phyloP scores from a whole-genome alignment of 2,113 vertebrate species.

The Aythya baeri region DNA sequence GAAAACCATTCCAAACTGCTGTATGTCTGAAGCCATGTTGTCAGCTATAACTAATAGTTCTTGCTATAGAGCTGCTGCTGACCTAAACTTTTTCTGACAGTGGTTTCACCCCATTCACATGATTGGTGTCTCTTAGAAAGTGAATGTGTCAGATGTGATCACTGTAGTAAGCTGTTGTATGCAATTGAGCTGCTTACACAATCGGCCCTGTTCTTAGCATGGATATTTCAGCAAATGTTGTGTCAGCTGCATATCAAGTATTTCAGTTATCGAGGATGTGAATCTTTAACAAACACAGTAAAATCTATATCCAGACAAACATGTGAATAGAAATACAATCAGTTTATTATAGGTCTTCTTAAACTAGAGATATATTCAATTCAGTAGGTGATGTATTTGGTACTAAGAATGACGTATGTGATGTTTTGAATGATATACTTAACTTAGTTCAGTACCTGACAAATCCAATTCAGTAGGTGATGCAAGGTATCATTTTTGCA shows the following conservation, averaged over 20 bases:
- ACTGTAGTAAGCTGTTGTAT: not conserved
- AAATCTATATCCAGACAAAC: not conserved
- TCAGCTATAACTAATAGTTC: not conserved
- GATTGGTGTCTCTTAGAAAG: conserved; percentile 7
- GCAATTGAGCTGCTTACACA: not conserved
- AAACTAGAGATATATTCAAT: not conserved
- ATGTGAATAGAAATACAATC: not conserved
- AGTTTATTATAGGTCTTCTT: not conserved
- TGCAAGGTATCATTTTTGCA: conserved; percentile 11
- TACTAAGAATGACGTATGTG: conserved; percentile 16
- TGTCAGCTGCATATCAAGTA: not conserved
- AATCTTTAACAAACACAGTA: not conserved
- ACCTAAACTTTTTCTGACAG: conserved; percentile 30
- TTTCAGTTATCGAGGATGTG: not conserved
- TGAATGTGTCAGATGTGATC: not conserved
- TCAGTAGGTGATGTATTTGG: not conserved
- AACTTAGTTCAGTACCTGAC: not conserved
- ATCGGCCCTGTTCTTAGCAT: not conserved
- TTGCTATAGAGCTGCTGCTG: not conserved
- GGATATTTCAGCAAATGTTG: not conserved
- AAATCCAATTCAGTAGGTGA: conserved; percentile 18
- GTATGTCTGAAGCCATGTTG: not conserved
- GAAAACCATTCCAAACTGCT: not conserved
- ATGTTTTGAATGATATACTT: not conserved
- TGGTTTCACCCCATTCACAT: not conserved